Base-by-base conservation (phyloP, 2,797 vertebrate species). In the Sebastes oblongus region DNA sequence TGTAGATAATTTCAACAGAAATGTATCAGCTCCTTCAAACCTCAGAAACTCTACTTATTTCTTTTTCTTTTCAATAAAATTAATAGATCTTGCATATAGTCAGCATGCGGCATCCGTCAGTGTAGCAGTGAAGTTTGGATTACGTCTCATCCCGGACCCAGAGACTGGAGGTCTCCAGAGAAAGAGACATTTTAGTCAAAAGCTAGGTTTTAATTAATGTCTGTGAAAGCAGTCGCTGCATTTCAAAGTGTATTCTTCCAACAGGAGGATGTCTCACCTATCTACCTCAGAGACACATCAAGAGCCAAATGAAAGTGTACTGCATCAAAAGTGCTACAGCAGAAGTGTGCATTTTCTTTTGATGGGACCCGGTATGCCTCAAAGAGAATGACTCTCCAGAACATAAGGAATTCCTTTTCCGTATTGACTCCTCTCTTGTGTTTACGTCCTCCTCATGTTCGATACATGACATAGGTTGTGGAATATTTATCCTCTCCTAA, bases 331-430 rank as follows among this genome's bases (percentile, higher is more conserved):
- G 42, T 46, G 42, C 42, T 46, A 91, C 76, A 78, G 42, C 74
- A 74, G 70, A 61, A 65, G 73, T 42, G 75, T 4, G 70, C 3
- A 4, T 78, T 61, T 68, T 27, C 75, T 77, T 85, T 72, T 80
- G 79, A 88, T 67, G 62, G 80, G 68, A 77, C 70, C 60, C 3
- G 0, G 74, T 39, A 8, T 2, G 29, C 65, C 82, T 90, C 87
- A 90, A 90, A 89, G 80, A 72, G 75, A 83, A 84, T 72, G 70
- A 39, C 75, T 82, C 70, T 34, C 32, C 65, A 68, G 68, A 83
- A 58, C 77, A 84, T 66, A 58, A 84, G 71, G 66, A 70, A 84
- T 81, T 79, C 71, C 34, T 72, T 80, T 83, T 60, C 42, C 9
- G 4, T 12, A 59, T 68, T 7, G 18, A 68, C 66, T 59, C 50